A percentile compares a stretch with the other conserved stretches of the same genome.
Conservation (phyloP, 2,797 vertebrate species). For the Petrocephalus sullivani region DNA sequence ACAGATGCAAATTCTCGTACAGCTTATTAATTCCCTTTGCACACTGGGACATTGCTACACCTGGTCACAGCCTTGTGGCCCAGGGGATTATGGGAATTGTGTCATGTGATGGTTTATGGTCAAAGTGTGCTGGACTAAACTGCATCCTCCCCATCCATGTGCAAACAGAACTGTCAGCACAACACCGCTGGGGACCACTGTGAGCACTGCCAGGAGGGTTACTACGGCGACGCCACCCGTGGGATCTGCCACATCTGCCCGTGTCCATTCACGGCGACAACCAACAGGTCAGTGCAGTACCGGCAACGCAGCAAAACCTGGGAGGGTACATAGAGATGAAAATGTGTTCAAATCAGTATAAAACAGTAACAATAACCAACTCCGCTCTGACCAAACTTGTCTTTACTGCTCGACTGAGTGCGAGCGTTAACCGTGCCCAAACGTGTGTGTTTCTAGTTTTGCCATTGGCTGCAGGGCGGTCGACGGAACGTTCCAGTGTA, state of each 20-base stretch:
- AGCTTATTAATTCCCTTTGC: neutral
- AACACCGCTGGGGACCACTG: slow-evolving; percentile 83
- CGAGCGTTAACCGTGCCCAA: neutral
- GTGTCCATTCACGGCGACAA: slow-evolving; percentile 63
- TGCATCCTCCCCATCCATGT: neutral
- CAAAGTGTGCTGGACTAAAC: neutral
- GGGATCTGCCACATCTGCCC: slow-evolving; percentile 74
- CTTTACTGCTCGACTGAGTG: neutral
- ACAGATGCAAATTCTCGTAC: neutral
- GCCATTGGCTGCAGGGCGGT: slow-evolving; percentile 73
- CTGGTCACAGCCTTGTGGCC: neutral
- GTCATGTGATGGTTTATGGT: neutral
- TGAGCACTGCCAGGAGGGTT: slow-evolving; percentile 81
- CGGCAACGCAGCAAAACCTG: neutral
- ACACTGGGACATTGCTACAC: neutral
- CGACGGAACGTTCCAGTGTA: slow-evolving; percentile 65
- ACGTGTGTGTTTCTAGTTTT: slow-evolving; percentile 64
- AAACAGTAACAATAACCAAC: neutral
- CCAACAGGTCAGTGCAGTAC: slow-evolving; percentile 69
- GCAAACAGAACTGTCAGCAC: slow-evolving; percentile 75
- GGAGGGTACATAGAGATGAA: neutral
- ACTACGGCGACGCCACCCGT: slow-evolving; percentile 68
- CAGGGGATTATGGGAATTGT: neutral
- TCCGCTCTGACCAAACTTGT: neutral
- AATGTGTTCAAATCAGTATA: neutral